Evolutionary conservation across 1,140 invertebrate species (phyloP).

Genomic region (Leptonema lineaticorne): DNA sequence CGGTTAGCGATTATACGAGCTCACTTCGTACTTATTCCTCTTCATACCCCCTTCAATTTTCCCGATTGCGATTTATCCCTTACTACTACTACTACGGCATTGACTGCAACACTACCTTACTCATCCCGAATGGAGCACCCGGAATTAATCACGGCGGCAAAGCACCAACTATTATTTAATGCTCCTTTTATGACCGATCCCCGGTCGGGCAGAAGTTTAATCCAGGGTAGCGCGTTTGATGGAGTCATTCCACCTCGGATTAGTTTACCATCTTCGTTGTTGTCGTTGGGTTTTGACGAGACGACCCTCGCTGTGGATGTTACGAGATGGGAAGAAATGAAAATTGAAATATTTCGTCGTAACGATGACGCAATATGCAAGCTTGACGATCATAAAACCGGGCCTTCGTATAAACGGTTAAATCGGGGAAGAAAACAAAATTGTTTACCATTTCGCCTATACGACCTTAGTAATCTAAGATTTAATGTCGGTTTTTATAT

Average conservation of each 20-base stretch:
- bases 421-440: too few relatives aligned
- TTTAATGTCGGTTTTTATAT: too few relatives aligned
- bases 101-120: too few relatives aligned
- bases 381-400: too few relatives aligned
- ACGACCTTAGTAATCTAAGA: too few relatives aligned
- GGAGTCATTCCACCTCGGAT: slow-evolving; percentile 22
- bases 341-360: slow-evolving; percentile 8
- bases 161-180: slow-evolving; percentile 40
- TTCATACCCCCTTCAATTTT: too few relatives aligned
- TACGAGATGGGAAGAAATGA: background rate
- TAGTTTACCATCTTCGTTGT: slow-evolving; percentile 26
- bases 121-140: too few relatives aligned
- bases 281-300: slow-evolving; percentile 19
- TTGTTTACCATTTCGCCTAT: too few relatives aligned
- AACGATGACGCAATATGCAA: too few relatives aligned
- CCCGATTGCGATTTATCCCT: too few relatives aligned
- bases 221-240: slow-evolving; percentile 22
- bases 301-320: slow-evolving; percentile 2
- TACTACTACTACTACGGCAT: background rate
- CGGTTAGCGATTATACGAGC: slow-evolving; percentile 32
- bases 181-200: slow-evolving; percentile 36
- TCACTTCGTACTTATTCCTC: background rate
- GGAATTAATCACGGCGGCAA: slow-evolving; percentile 38
- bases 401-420: too few relatives aligned
- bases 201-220: slow-evolving; percentile 18